Base-by-base conservation (phyloP, 2,113 vertebrate genomes). In the Climacteris rufus region DNA sequence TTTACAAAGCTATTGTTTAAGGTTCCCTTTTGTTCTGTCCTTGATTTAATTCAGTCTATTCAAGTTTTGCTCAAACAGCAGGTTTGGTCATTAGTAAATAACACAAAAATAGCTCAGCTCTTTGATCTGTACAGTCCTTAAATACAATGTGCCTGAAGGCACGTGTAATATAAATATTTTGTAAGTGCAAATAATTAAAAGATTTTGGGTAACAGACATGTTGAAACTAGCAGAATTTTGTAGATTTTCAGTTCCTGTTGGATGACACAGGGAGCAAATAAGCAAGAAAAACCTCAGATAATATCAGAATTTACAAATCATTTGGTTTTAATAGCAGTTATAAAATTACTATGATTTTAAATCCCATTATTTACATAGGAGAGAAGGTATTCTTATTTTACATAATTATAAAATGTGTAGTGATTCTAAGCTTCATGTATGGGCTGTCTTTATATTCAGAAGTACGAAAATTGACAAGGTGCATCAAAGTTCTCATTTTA, bases 11-110 rank as follows among this genome's bases (percentile, higher is more conserved):
- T 80, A 35, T 66, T 90, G 66, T 92, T 93, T 83, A 89, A 93
- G 60, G 13, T 77, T 90, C 60, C 20, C 63, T 88, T 95, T 96
- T 96, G 56, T 95, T 91, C 75, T 72, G 52, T 77, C 78, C 78
- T 52, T 93, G 78, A 70, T 93, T 94, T 92, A 94, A 97, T 95
- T 95, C 65, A 47, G 68, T 56, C 76, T 54, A 57, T 86, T 93
- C 76, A 77, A 74, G 77, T 96, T 96, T 88, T 96, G 90, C 93
- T 86, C 93, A 91, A 95, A 90, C 78, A 93, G 87, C 91, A 96
- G 85, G 92, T 94, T 96, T 93, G 82, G 91, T 92, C 90, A 89
- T 90, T 93, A 90, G 82, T 74, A 94, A 93, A 74, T 83, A 95
- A 77, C 57, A 72, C 35, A 63, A 89, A 91, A 94, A 93, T 92